Evolutionary conservation across 2,113 vertebrate species (phyloP), one percentile per base, ranked within the genome.

Genomic region (Panthera leo): DNA sequence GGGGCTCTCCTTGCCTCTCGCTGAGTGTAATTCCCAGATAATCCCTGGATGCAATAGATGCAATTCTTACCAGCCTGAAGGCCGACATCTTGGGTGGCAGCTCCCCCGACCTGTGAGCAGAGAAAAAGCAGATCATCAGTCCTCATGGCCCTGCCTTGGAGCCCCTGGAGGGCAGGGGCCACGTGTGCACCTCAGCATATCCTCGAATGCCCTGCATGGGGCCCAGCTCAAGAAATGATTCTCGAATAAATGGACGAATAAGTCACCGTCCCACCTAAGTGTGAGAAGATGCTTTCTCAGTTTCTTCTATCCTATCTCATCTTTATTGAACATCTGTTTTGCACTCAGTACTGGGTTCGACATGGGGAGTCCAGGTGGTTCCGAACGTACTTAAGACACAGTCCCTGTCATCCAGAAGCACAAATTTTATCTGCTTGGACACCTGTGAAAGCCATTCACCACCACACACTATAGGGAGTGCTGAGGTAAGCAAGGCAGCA

Each of bases 51-150:
- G 10, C 19, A 70, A 45, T 13, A 63, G 16, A 45, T 7, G 4
- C 6, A 5, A 1, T 34, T 88, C 98, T 98, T 85, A 98, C 98
- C 98, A 97, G 93, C n/a, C 45, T 90, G 90, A 98, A 91, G 31
- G 23, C 76, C 0, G 61, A 71, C 98, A 98, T 98, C 76, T 70
- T 87, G 51, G 36, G 39, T 82, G 85, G 80, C 76, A 25, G 75
- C 51, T 93, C 63, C 79, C 7, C 19, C 25, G 29, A 78, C 90
- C 97, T 97, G 82, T 31, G 8, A 5, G 42, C 3, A 70, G 70
- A 96, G 11, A 96, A n/a, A 97, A 91, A 85, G 53, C 70, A 85
- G 19, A 87, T 31, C 0, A 5, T 98, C 21, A 97, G 90, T 27
- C 3, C 7, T 31, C 8, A 1, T 2, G 5, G 18, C 25, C 7